A percentile compares a stretch with the other conserved stretches of the same genome.
These are phyloP conservation scores for Boloria selene DNA, from an alignment of 2,888 invertebrate genomes.

Conservation along the genomic window DNA sequence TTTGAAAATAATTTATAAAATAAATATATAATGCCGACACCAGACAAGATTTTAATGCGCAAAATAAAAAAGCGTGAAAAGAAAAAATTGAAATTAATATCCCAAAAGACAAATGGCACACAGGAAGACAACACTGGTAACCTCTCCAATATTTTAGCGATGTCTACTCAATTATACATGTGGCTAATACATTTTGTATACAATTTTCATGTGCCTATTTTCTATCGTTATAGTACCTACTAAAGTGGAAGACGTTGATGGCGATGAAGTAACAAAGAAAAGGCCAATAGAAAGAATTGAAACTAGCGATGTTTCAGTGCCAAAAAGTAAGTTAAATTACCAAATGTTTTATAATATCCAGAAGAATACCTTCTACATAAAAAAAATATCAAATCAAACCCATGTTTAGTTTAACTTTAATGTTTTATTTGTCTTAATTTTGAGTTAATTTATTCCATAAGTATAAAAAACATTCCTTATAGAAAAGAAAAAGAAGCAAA, in stretches of 20 bases:
- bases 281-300: conserved; percentile 50
- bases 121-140: conserved; percentile 54
- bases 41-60: conserved; percentile 87
- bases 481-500: conserved; percentile 57
- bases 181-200: background rate
- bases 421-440: background rate
- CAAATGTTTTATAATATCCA: background rate
- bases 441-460: too few relatives aligned
- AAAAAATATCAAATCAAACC: background rate
- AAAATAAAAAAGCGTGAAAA: conserved; percentile 91
- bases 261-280: conserved; percentile 49
- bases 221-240: background rate
- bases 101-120: conserved; percentile 71
- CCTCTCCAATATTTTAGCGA: conserved; percentile 31
- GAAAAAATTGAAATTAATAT: conserved; percentile 83
- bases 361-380: background rate
- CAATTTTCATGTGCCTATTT: background rate
- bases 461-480: conserved; percentile 18
- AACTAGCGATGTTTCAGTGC: conserved; percentile 23
- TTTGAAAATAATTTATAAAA: background rate
- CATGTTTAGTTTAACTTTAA: background rate
- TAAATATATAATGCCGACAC: conserved; percentile 78
- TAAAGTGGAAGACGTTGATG: conserved; percentile 20
- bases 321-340: conserved; percentile 54
- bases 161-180: background rate